phyloP scores from a whole-genome alignment of 2,113 vertebrate species.

The Cyanoderma ruficeps region DNA sequence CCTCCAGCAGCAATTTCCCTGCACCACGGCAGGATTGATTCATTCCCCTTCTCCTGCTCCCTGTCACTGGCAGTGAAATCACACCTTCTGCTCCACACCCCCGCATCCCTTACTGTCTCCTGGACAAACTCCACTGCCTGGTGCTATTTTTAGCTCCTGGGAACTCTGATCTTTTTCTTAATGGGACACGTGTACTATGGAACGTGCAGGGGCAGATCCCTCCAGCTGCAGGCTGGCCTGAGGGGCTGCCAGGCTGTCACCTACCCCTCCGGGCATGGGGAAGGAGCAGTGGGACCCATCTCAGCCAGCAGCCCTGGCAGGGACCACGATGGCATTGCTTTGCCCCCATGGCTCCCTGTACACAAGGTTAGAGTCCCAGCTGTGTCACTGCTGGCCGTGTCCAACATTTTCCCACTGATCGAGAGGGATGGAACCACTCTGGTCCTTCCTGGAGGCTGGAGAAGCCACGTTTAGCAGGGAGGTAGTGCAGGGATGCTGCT shows the following conservation, averaged over 20 bases:
- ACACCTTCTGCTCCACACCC: constrained; percentile 29
- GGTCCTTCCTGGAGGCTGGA: background rate
- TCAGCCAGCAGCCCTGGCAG: background rate
- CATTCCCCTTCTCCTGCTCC: background rate
- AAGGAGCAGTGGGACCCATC: fast-evolving
- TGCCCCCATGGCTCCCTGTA: fast-evolving
- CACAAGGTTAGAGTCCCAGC: fast-evolving
- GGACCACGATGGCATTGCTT: background rate
- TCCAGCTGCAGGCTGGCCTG: background rate
- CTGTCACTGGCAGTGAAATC: background rate
- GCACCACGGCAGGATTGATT: background rate
- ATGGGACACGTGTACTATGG: background rate
- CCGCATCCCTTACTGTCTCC: background rate
- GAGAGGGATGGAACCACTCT: fast-evolving
- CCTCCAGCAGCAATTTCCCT: background rate
- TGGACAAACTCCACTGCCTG: constrained; percentile 4
- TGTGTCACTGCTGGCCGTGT: fast-evolving
- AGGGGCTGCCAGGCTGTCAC: background rate
- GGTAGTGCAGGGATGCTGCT: background rate
- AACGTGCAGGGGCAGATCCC: background rate
- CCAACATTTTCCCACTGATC: fast-evolving
- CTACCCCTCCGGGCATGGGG: fast-evolving
- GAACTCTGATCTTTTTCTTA: constrained; percentile 47
- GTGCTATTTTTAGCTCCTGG: constrained; percentile 37
- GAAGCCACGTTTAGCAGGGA: background rate